Percentiles rank a stretch among this genome's conserved stretches.
These are phyloP conservation scores for Notolabrus celidotus DNA, from an alignment of 2,797 vertebrate genomes.

Conservation along the genomic window DNA sequence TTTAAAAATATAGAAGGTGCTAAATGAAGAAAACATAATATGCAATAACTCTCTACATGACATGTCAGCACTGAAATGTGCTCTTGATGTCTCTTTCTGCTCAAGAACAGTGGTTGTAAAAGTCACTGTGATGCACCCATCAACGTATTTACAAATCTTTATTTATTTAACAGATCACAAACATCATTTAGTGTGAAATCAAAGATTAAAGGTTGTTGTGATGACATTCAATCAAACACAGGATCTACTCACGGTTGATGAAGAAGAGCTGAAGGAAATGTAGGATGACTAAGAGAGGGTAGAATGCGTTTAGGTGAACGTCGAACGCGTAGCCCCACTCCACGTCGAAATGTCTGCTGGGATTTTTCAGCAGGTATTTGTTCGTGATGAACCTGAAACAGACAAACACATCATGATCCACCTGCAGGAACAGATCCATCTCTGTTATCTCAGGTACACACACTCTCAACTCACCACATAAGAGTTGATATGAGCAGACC, in stretches of 20 bases:
- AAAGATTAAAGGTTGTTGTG: too few species aligned
- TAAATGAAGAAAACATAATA: too few species aligned
- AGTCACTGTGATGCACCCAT: too few species aligned
- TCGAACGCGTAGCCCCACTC: constrained; percentile 99
- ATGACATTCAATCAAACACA: too few species aligned
- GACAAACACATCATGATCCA: background rate
- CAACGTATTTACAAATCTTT: too few species aligned
- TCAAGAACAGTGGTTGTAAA: too few species aligned
- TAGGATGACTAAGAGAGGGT: constrained; percentile 96
- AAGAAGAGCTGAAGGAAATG: constrained; percentile 98
- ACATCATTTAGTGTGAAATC: too few species aligned
- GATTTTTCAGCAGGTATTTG: constrained; percentile 94
- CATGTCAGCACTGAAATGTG: too few species aligned
- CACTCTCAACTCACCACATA: constrained; percentile 91
- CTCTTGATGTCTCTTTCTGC: too few species aligned
- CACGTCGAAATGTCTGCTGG: constrained; percentile 91
- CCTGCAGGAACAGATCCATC: background rate
- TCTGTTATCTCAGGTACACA: background rate
- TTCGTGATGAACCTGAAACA: constrained; percentile 91
- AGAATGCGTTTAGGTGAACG: constrained; percentile 98
- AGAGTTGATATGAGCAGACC: constrained; percentile 96
- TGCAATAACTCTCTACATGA: too few species aligned
- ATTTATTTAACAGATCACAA: too few species aligned
- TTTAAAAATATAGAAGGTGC: too few species aligned
- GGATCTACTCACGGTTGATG: constrained; percentile 93